A percentile compares a stretch with the other conserved stretches of the same genome.
Evolutionary conservation across 2,797 vertebrate genomes (phyloP).

Genomic region (Fistularia commersonii): DNA sequence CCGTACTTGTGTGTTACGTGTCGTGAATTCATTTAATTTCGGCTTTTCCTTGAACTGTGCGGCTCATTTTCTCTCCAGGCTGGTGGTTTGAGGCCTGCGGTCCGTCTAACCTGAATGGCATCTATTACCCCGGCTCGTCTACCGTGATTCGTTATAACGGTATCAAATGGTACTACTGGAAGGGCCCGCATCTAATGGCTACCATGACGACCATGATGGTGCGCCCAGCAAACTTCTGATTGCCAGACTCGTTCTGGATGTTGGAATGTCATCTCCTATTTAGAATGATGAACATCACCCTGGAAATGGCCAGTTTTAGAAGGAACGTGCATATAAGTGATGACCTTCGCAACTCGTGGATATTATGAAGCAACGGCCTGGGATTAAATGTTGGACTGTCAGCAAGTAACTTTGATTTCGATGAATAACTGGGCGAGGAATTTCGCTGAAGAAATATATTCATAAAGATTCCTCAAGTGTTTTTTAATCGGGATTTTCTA

Average conservation of each 20-base stretch:
- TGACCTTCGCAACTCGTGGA: too few species aligned
- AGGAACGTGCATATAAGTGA: too few species aligned
- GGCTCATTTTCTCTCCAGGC: constrained; percentile 53
- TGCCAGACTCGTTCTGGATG: background rate
- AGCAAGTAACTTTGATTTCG: too few species aligned
- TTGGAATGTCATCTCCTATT: constrained; percentile 6
- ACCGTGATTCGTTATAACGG: constrained; percentile 77
- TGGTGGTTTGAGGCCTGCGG: constrained; percentile 84
- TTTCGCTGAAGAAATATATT: too few species aligned
- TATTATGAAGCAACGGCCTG: too few species aligned
- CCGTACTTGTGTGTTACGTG: too few species aligned
- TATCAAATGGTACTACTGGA: constrained; percentile 89
- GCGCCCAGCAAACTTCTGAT: constrained; percentile 73
- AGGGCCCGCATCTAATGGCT: constrained; percentile 76
- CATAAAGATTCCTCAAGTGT: too few species aligned
- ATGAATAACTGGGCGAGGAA: too few species aligned
- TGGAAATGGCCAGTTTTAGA: constrained; percentile 9
- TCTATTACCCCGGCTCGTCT: constrained; percentile 75
- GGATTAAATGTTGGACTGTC: too few species aligned
- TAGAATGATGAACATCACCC: constrained; percentile 14
- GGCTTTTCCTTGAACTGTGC: constrained; percentile 10
- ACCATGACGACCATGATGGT: constrained; percentile 81
- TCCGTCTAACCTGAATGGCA: constrained; percentile 82
- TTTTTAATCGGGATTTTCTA: too few species aligned
- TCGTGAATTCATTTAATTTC: too few species aligned